Evolutionary conservation across 2,113 vertebrate genomes (phyloP).

Genomic region (Oxyruncus cristatus): DNA sequence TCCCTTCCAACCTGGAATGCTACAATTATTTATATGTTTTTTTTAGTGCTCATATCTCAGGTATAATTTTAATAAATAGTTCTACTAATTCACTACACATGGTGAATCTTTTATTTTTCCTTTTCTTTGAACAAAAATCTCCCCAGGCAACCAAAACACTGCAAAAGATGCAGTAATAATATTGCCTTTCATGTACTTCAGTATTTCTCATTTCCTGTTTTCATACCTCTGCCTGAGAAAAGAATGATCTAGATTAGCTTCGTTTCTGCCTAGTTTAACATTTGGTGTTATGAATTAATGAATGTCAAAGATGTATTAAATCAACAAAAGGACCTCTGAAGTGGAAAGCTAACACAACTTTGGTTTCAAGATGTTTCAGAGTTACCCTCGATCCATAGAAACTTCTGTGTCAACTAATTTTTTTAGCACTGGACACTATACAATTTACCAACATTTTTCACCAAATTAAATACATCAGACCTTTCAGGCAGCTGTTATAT

Average conservation of each 20-base stretch:
- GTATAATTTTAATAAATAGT: not conserved
- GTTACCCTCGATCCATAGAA: not conserved
- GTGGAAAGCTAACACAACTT: not conserved
- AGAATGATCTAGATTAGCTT: not conserved
- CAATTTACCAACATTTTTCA: not conserved
- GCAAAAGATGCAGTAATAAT: not conserved
- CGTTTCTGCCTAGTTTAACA: not conserved
- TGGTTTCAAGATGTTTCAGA: not conserved
- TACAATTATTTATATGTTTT: not conserved
- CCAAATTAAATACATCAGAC: not conserved
- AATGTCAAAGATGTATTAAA: not conserved
- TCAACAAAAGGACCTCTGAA: not conserved
- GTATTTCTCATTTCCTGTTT: not conserved
- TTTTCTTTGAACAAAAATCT: not conserved
- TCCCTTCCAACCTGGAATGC: not conserved
- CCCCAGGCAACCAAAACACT: not conserved
- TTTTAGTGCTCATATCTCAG: not conserved
- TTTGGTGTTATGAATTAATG: not conserved
- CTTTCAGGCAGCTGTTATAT: not conserved
- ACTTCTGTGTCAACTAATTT: not conserved
- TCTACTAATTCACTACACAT: not conserved
- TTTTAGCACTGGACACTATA: not conserved
- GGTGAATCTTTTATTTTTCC: not conserved
- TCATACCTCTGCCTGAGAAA: not conserved
- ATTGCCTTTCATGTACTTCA: not conserved